Base-by-base conservation (phyloP, 1,140 invertebrate species). In the Eupristina koningsbergeri region DNA sequence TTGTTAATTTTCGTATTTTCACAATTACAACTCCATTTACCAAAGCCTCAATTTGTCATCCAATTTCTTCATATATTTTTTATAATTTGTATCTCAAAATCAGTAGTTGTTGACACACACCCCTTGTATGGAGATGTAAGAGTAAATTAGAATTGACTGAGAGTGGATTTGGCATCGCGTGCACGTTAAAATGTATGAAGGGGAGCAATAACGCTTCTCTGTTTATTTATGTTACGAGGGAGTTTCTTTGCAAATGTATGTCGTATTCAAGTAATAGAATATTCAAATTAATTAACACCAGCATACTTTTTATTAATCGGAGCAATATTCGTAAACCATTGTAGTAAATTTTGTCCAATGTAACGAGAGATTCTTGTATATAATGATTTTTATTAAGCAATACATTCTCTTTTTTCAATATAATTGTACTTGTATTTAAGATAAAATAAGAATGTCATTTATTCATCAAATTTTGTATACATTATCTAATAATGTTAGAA, bases 111-210 rank as follows among this genome's bases (percentile, higher is more conserved):
- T 22, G 67, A n/a, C 6, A 26, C 45, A 45, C 34, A 34, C 61
- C 82, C 29, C 74, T n/a, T n/a, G n/a, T 45, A 84, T 84, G 31
- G 81, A 86, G 81, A 86, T 69, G 82, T 84, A 80, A 83, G 76
- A 53, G 75, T 67, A 69, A 84, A 85, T 86, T 85, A 74, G 77
- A 69, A 80, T 61, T 31, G 78, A 69, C 45, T 69, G 9, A 53
- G 41, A 41, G 45, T 84, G 47, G 64, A 75, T 69, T 85, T 77
- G 69, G 63, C 50, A 78, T 87, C 77, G 86, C 86, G 85, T 87
- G 86, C 85, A 31, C 74, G 80, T 71, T 79, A 50, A 77, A 79
- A 69, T 36, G 36, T 11, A 19, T 19, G 39, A 67, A 71, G 34
- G 77, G 19, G 61, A 50, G 34, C 73, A 83, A 69, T 83, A 83